A percentile compares a stretch with the other conserved stretches of the same genome.
Evolutionary conservation across 2,113 vertebrate genomes (phyloP).

Genomic region (Trogon melanurus): DNA sequence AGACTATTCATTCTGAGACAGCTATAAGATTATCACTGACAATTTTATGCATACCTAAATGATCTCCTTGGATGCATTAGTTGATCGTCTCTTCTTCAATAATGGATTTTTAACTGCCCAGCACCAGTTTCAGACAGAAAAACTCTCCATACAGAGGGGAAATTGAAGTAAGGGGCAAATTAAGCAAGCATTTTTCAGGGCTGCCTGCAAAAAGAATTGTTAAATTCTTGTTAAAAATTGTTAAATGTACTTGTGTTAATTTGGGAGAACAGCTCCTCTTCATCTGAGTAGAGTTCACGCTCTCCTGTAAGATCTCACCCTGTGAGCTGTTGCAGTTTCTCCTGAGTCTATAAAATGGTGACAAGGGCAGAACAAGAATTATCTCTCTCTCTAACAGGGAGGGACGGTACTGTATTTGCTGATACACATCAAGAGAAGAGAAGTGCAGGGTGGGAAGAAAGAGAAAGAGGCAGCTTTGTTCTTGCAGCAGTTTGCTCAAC

Average conservation of each 20-base stretch:
- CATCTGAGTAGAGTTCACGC: neutral
- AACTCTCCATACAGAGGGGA: neutral
- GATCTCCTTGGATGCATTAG: neutral
- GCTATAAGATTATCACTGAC: neutral
- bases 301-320: neutral
- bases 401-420: slow-evolving; percentile 29
- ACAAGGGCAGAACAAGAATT: neutral
- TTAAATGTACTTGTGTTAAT: neutral
- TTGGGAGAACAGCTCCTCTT: neutral
- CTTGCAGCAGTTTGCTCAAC: slow-evolving; percentile 60
- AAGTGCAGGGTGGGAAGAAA: slow-evolving; percentile 49
- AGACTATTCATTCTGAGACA: neutral
- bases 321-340: neutral
- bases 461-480: slow-evolving; percentile 62
- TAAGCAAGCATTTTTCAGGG: neutral
- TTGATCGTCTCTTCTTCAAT: neutral
- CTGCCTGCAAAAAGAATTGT: neutral
- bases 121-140: neutral
- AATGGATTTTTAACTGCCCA: neutral
- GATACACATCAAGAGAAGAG: slow-evolving; percentile 56
- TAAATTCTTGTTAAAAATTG: no score
- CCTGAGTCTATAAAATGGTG: neutral
- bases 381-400: slow-evolving; percentile 1
- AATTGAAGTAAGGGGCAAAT: neutral
- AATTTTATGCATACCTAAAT: neutral